Conservation (phyloP, 2,797 vertebrate genomes). For the Hippopotamyrus pictus region DNA sequence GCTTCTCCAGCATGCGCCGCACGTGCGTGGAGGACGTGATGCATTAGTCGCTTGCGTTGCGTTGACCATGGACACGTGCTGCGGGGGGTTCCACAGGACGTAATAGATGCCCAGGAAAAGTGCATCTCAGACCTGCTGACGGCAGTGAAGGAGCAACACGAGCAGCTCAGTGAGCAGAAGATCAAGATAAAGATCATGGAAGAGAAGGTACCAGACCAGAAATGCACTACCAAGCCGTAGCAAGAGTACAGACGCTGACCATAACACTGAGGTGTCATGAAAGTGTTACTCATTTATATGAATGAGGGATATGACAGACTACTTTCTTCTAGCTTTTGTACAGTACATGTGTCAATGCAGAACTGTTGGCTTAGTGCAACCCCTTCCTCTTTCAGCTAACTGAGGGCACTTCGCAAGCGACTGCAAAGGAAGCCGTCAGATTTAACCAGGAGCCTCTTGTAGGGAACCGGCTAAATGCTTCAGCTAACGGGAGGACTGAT, state of each 20-base stretch:
- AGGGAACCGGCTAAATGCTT: slow-evolving; percentile 44
- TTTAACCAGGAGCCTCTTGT: slow-evolving; percentile 41
- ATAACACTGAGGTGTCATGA: not conserved
- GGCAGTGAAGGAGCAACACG: slow-evolving; percentile 70
- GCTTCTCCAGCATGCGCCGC: not conserved
- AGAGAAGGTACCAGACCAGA: slow-evolving; percentile 63
- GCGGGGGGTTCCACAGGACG: slow-evolving; percentile 54
- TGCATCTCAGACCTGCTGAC: slow-evolving; percentile 75
- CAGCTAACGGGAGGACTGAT: slow-evolving; percentile 33
- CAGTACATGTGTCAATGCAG: not conserved
- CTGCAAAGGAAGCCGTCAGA: slow-evolving; percentile 48
- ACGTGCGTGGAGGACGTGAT: not conserved
- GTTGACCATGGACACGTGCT: not conserved
- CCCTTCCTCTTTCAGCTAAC: slow-evolving; percentile 56
- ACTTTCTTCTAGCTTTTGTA: not conserved
- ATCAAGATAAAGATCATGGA: slow-evolving; percentile 78
- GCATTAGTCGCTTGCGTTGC: not conserved
- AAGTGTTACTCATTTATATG: not conserved
- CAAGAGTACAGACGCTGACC: not conserved
- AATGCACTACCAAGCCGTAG: not conserved
- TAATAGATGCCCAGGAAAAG: slow-evolving; percentile 74
- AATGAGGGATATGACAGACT: not conserved
- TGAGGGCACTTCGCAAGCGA: slow-evolving; percentile 59
- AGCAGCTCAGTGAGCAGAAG: slow-evolving; percentile 73
- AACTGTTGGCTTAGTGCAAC: not conserved